Base-by-base conservation (phyloP, 2,888 invertebrate species). In the Coecobrya sp. region DNA sequence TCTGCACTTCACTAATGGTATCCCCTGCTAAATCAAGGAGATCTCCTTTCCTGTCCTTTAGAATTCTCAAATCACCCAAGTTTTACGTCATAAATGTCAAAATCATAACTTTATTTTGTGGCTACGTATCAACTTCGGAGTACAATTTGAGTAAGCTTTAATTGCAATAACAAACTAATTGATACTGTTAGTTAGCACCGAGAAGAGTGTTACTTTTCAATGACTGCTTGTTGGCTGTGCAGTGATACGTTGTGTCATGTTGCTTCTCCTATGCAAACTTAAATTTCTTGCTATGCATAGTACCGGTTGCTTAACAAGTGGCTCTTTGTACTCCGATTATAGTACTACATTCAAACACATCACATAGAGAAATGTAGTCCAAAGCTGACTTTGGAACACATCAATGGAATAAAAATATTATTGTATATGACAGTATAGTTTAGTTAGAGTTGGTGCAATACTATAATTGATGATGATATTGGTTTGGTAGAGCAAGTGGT, bases 51-150 rank as follows among this genome's bases (percentile, higher is more conserved):
- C 76, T 19, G 8, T 62, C 25, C 5, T 25, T 73, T n/a, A 42
- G 22, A 30, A 62, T 84, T 84, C 84, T 86, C 86, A 86, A 16
- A 52, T 68, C 52, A 30, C 86, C 86, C 86, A 30, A 62, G 62
- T 62, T 62, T 22, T 65, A 45, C 16, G 55, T 19, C 0, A 79
- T 52, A 25, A 27, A 22, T 52, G 13, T 49, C 11, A 13, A 52
- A 25, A 27, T 49, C 16, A 4, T 19, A 73, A 42, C 36, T 73
- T 42, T n/a, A 59, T 65, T 1, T 59, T 59, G 8, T 68, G 25
- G 30, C 30, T 68, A 68, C 10, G 30, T 30, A 22, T 42, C 0
- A 84, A n/a, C 30, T 25, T 36, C 10, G 16, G 13, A 68, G 8
- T 27, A 36, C 27, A 30, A 10, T 25, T 30, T 68, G 19, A 10